Percentiles rank a stretch among this genome's conserved stretches.
Evolutionary conservation across 2,888 invertebrate genomes (phyloP).

Genomic region (Eupithecia abbreviata): DNA sequence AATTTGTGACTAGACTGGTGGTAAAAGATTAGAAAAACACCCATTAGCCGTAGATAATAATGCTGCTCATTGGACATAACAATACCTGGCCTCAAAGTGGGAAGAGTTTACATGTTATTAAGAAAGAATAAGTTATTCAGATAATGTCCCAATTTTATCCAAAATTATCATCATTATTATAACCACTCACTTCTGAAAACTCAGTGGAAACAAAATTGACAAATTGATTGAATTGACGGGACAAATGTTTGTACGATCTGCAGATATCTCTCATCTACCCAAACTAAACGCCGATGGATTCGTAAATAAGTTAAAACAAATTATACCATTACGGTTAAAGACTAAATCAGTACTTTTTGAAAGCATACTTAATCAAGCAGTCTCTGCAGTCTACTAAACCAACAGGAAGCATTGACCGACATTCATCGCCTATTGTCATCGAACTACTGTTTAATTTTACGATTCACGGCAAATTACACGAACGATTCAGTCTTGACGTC

Average conservation of each 20-base stretch:
- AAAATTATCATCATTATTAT: not conserved
- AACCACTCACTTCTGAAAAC: not conserved
- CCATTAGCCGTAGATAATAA: not conserved
- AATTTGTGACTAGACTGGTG: not conserved
- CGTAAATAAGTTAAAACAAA: not conserved
- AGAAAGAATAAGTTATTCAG: not conserved
- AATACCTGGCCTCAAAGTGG: not conserved
- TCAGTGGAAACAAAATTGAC: not conserved
- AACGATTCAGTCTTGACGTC: not conserved
- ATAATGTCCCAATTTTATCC: not conserved
- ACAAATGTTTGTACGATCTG: too few relatives aligned
- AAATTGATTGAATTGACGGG: too few relatives aligned
- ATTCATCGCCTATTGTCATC: constrained; percentile 11
- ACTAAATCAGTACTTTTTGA: not conserved
- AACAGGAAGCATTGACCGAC: constrained; percentile 13
- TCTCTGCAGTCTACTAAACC: not conserved
- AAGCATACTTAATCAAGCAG: not conserved
- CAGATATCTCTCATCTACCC: not conserved
- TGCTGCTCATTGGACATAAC: not conserved
- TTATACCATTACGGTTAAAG: not conserved
- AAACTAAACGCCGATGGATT: not conserved
- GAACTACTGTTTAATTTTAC: constrained; percentile 7
- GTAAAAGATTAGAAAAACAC: not conserved
- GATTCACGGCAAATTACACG: constrained; percentile 9
- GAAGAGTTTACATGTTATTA: not conserved